A percentile compares a stretch with the other conserved stretches of the same genome.
phyloP scores from a whole-genome alignment of 2,113 vertebrate species.

The Chelonoidis abingdonii region DNA sequence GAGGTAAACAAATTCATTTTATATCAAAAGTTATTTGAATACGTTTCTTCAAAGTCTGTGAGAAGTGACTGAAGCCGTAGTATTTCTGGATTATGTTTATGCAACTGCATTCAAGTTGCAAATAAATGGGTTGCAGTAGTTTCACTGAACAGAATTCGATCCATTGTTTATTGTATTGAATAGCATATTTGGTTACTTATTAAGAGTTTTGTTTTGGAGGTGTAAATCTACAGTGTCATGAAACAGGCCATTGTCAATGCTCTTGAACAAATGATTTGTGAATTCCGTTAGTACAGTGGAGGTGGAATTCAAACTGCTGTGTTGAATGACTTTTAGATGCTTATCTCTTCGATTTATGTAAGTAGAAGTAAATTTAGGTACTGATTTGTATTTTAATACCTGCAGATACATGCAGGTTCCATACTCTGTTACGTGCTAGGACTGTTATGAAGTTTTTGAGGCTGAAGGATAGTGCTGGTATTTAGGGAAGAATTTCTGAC shows the following conservation, averaged over 20 bases:
- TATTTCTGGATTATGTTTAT: constrained; percentile 1
- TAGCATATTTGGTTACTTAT: background rate
- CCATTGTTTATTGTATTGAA: constrained; percentile 13
- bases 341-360: background rate
- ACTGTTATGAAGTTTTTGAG: background rate
- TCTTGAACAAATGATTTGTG: background rate
- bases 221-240: background rate
- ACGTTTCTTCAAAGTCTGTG: background rate
- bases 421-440: background rate
- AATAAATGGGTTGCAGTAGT: constrained; percentile 3
- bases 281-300: background rate
- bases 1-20: background rate
- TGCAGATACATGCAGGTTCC: background rate
- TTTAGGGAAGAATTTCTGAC: background rate
- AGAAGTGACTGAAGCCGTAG: background rate
- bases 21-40: background rate
- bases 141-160: background rate
- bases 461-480: background rate
- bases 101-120: constrained; percentile 24
- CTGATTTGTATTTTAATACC: background rate
- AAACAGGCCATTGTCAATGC: background rate
- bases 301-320: background rate
- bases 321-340: background rate
- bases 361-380: background rate
- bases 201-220: constrained; percentile 10